Evolutionary conservation across 2,888 invertebrate species (phyloP), one percentile per base, ranked within the genome.

Genomic region (Cheilosia vulpina): DNA sequence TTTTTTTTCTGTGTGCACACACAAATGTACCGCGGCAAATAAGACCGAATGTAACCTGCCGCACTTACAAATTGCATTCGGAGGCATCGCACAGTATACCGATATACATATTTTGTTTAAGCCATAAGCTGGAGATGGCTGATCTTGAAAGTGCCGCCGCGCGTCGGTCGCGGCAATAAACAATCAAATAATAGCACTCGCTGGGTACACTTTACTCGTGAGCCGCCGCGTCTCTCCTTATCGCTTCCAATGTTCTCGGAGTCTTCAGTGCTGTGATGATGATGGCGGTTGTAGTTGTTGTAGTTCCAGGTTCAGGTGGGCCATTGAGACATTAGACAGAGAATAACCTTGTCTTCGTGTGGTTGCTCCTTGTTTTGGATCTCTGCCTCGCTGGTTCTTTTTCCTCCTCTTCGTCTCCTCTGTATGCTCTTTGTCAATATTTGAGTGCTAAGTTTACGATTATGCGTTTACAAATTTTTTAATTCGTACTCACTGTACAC

Each of bases 361-460:
- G 45, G n/a, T 45, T 43, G 58, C 63, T 41, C 34, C 63, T 55
- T 53, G 53, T 19, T 21, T 72, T 52, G 43, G 55, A 52, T 52
- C 15, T 52, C 15, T 13, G 21, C 24, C 13, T 15, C 1, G 13
- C 15, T 24, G 19, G 2, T 24, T 24, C 13, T 52, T 24, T 24
- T 11, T 13, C 27, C 15, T 7, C 19, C 21, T 13, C 9, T 15
- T 27, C 19, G 13, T 31, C 41, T 27, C 27, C 27, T 11, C 41
- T 31, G 53, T 21, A 27, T 43, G 55, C 47, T 21, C 34, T 45
- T 15, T 62, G 68, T 68, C 77, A 77, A 69, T 69, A 69, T 77
- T 69, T 77, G 77, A 69, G 77, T 68, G 77, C 60, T 34, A 77
- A 77, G 68, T 77, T 77, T 77, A 77, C 68, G 77, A 77, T 68